phyloP scores from a whole-genome alignment of 2,888 invertebrate species.

The Archips xylosteana region DNA sequence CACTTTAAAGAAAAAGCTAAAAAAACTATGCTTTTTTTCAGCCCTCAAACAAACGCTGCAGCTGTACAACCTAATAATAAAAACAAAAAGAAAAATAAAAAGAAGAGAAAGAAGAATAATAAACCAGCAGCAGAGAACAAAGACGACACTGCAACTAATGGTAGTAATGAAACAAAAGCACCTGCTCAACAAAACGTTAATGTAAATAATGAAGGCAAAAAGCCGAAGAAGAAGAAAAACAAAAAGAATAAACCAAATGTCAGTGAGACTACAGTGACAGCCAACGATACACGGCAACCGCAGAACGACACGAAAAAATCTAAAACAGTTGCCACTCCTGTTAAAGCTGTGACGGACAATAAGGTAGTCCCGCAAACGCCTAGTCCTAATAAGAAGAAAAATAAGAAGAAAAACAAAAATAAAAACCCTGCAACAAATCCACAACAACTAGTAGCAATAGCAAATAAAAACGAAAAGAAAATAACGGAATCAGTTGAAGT shows the following conservation, averaged over 20 bases:
- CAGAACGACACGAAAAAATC: constrained; percentile 4
- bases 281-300: constrained; percentile 18
- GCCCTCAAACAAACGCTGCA: constrained; percentile 21
- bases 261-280: constrained; percentile 17
- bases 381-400: constrained; percentile 56
- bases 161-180: constrained; percentile 39
- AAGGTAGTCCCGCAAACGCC: constrained; percentile 21
- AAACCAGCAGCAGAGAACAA: constrained; percentile 30
- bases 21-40: constrained; percentile 14
- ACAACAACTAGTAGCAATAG: constrained; percentile 32
- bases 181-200: constrained; percentile 37
- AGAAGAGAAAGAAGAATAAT: constrained; percentile 43
- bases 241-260: constrained; percentile 35
- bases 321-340: constrained; percentile 24
- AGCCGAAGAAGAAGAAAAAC: constrained; percentile 27
- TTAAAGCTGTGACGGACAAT: constrained; percentile 15
- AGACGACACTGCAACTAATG: constrained; percentile 28
- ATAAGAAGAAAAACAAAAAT: constrained; percentile 54
- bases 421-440: constrained; percentile 41
- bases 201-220: constrained; percentile 17
- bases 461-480: constrained; percentile 46
- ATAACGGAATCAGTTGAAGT: constrained; percentile 63
- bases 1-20: too few relatives aligned
- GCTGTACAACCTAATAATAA: constrained; percentile 48
- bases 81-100: constrained; percentile 54